Evolutionary conservation across 2,888 invertebrate genomes (phyloP).

Genomic region (Dynastes maya): DNA sequence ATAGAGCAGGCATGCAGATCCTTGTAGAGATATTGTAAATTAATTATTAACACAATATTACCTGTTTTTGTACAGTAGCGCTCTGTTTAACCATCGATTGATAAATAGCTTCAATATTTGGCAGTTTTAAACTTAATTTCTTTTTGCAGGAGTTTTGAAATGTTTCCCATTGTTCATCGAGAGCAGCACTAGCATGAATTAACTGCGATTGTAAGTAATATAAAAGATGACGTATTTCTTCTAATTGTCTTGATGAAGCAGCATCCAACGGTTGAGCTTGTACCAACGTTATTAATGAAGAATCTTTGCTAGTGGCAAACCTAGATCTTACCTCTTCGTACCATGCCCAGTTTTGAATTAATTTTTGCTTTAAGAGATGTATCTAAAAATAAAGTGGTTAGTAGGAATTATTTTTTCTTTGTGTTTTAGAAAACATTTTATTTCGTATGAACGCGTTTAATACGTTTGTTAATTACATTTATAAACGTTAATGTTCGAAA

Average conservation of each 20-base stretch:
- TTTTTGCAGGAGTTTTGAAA: conserved; percentile 73
- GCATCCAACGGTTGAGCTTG: conserved; percentile 75
- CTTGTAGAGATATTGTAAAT: too few species aligned
- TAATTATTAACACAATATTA: conserved; percentile 35
- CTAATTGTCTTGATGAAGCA: conserved; percentile 78
- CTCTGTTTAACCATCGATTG: conserved; percentile 84
- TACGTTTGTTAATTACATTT: too few species aligned
- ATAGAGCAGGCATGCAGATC: too few species aligned
- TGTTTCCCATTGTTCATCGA: conserved; percentile 86
- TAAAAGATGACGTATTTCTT: conserved; percentile 79
- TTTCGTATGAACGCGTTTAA: too few species aligned
- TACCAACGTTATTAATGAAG: conserved; percentile 63
- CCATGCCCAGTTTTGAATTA: conserved; percentile 75
- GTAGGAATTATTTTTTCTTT: too few species aligned
- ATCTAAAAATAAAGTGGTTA: conserved; percentile 57
- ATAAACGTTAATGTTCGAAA: too few species aligned
- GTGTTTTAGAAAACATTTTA: not conserved
- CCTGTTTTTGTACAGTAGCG: conserved; percentile 77
- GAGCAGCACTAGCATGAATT: conserved; percentile 79
- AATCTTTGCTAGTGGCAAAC: conserved; percentile 67
- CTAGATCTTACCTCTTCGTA: conserved; percentile 74
- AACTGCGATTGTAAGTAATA: conserved; percentile 85
- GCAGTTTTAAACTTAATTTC: conserved; percentile 75
- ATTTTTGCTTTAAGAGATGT: conserved; percentile 71
- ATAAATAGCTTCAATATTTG: conserved; percentile 84